phyloP scores from a whole-genome alignment of 2,888 invertebrate species.

The Acleris emargana region DNA sequence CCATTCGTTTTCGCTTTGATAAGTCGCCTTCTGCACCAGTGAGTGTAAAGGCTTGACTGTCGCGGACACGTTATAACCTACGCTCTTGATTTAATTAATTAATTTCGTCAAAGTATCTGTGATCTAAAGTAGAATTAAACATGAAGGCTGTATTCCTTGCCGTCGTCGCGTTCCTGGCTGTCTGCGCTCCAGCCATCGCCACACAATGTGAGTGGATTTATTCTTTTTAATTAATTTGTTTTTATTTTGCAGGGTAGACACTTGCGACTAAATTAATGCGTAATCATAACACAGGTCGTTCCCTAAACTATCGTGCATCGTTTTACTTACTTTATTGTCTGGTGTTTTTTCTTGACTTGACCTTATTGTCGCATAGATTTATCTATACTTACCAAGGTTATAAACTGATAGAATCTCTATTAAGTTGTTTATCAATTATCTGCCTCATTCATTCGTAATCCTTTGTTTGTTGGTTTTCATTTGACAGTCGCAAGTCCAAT shows the following conservation, averaged over 20 bases:
- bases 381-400: no score
- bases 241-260: constrained; percentile 37
- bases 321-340: constrained; percentile 4
- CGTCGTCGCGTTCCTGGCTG: constrained; percentile 76
- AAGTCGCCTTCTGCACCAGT: constrained; percentile 95
- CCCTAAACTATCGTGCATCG: constrained; percentile 9
- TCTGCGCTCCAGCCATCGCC: constrained; percentile 78
- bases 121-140: constrained; percentile 69
- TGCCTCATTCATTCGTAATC: no score
- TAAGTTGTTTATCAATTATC: no score
- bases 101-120: constrained; percentile 77
- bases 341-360: neutral
- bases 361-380: neutral
- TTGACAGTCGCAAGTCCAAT: no score
- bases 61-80: constrained; percentile 52
- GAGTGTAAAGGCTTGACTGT: constrained; percentile 92
- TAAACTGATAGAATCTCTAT: no score
- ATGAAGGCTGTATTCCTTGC: constrained; percentile 84
- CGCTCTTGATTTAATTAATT: constrained; percentile 39
- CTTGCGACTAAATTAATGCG: neutral
- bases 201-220: constrained; percentile 87
- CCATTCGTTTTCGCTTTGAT: constrained; percentile 63
- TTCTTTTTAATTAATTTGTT: constrained; percentile 44
- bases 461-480: no score
- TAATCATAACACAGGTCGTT: constrained; percentile 9